Conservation (phyloP, 1,140 invertebrate species). For the Pseudomyrmex pallidus region DNA sequence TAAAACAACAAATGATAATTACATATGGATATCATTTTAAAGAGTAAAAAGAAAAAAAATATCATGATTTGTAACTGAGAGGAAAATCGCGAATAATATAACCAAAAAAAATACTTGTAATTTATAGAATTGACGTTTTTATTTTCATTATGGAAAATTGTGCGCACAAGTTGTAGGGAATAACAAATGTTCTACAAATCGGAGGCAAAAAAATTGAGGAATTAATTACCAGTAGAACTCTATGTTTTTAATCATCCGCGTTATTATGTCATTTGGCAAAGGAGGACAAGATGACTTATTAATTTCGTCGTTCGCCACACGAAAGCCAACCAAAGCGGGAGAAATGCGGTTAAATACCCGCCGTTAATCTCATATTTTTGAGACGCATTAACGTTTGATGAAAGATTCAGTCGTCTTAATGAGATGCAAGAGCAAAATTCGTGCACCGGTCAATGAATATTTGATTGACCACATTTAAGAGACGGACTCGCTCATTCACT, state of each 20-base stretch:
- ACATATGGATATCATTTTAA: neutral
- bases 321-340: neutral
- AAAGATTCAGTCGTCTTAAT: conserved; percentile 55
- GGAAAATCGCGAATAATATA: no score
- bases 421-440: conserved; percentile 53
- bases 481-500: neutral
- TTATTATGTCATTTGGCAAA: neutral
- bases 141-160: no score
- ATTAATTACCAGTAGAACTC: neutral
- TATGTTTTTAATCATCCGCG: neutral
- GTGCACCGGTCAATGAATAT: conserved; percentile 41
- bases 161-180: no score
- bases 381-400: conserved; percentile 58
- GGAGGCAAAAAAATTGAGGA: neutral
- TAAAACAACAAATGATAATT: conserved; percentile 12
- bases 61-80: neutral
- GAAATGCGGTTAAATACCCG: conserved; percentile 19
- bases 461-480: conserved; percentile 39
- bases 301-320: neutral
- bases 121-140: no score
- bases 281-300: conserved; percentile 8
- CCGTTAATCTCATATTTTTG: conserved; percentile 48
- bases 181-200: neutral
- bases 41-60: neutral
- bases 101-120: no score